Conservation (phyloP, 23 tunicate species). For the Halocynthia roretzi region DNA sequence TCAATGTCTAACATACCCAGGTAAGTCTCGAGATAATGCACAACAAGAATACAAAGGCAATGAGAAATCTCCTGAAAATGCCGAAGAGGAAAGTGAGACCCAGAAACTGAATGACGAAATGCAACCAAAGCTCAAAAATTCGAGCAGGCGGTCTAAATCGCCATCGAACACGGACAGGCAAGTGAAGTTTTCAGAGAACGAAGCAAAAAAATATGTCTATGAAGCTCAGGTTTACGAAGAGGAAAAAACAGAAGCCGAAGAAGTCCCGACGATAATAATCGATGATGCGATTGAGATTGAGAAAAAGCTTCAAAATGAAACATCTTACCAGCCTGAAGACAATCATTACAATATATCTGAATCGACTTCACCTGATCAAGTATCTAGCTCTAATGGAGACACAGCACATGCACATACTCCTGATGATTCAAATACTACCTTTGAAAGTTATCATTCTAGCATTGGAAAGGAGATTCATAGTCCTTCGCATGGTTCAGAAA, state of each 20-base stretch:
- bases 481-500: not conserved
- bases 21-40: no score
- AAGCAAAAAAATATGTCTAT: constrained; percentile 1
- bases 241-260: not conserved
- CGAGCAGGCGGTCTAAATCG: no score
- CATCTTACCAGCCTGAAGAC: no score
- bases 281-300: not conserved
- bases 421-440: constrained; percentile 1
- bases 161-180: not conserved
- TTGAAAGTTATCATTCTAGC: constrained; percentile 14
- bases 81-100: no score
- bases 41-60: no score
- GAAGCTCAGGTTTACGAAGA: not conserved
- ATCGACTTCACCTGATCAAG: not conserved
- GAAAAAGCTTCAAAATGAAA: no score
- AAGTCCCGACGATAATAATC: constrained; percentile 7
- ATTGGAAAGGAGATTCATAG: constrained; percentile 8
- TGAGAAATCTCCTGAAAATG: no score
- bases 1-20: no score
- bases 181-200: not conserved
- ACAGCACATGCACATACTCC: not conserved
- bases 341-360: not conserved
- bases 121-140: no score
- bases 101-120: no score
- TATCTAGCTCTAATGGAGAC: not conserved